These are phyloP conservation scores for Siderastrea radians DNA, from an alignment of 92 coral and sea anemone genomes.

Conservation along the genomic window DNA sequence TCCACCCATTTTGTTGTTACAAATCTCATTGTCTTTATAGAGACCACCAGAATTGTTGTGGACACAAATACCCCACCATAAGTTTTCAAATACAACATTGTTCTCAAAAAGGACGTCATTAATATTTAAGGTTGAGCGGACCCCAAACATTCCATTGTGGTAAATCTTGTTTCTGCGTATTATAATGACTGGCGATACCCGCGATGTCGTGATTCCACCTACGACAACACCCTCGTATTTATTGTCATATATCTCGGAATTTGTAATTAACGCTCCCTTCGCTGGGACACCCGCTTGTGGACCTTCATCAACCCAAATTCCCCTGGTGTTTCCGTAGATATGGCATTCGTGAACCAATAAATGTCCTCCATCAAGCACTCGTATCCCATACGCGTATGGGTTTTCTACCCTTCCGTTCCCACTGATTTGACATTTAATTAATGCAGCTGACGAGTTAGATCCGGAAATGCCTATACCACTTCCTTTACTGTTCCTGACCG, in stretches of 20 bases:
- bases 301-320: slow-evolving; percentile 18
- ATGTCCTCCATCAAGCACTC: not conserved
- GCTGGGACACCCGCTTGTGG: not conserved
- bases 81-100: slow-evolving; percentile 39
- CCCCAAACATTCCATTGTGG: slow-evolving; percentile 44
- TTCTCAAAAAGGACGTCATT: slow-evolving; percentile 7
- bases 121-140: slow-evolving; percentile 4
- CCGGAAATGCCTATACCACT: not conserved
- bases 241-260: slow-evolving; percentile 28
- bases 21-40: slow-evolving; percentile 19
- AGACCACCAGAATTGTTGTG: slow-evolving; percentile 46
- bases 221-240: slow-evolving; percentile 33
- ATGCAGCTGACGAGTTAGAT: not conserved
- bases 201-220: not conserved
- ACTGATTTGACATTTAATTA: not conserved
- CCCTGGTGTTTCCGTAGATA: slow-evolving; percentile 12
- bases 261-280: not conserved
- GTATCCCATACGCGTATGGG: not conserved
- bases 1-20: slow-evolving; percentile 48
- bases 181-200: not conserved
- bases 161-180: slow-evolving; percentile 20
- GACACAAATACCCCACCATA: slow-evolving; percentile 37
- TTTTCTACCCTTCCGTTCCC: slow-evolving; percentile 7
- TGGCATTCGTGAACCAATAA: slow-evolving; percentile 4
- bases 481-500: slow-evolving; percentile 2